Base-by-base conservation (phyloP, 1,140 invertebrate species). In the Dermatophagoides farinae region DNA sequence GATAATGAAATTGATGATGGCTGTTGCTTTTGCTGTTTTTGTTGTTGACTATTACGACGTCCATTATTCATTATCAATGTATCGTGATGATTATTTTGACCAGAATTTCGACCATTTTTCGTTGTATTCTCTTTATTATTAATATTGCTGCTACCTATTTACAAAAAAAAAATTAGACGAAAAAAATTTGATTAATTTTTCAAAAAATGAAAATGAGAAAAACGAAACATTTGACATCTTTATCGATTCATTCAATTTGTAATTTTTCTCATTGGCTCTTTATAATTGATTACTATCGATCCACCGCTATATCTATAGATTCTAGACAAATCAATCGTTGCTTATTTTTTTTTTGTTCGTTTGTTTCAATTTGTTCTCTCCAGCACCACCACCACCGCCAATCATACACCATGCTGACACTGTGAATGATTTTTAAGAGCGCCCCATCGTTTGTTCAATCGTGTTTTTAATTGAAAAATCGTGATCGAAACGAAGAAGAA, bases 381-480 rank as follows among this genome's bases (percentile, higher is more conserved):
- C n/a, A n/a, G n/a, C n/a, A 8, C 31, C 31, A 31, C 31, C 31
- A 31, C 31, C 31, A 31, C 2, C 31, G 8, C 8, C 2, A 31
- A 31, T n/a, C n/a, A 31, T 31, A 31, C 31, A 31, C 31, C 31
- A 31, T 31, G 31, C 31, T 31, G 31, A 31, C 31, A 31, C 31
- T 2, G 31, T 31, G 2, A 4, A 31, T 31, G 8, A 8, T 31
- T 31, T 31, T 31, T 31, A 4, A 31, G 8, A 31, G 31, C 31
- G 31, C 31, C 31, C 31, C 8, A 31, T 31, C 31, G 31, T 31
- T 31, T 31, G 31, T 31, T 50, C 14, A 5, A 50, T 14, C 20
- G 53, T 8, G 52, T 25, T 20, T 38, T 55, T 55, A 55, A 55
- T 55, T 55, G 53, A 55, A 39, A 55, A 55, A 23, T 55, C 53